Evolutionary conservation across 2,888 invertebrate genomes (phyloP), one percentile per base, ranked within the genome.

Genomic region (Polydrusus pterygomalis): DNA sequence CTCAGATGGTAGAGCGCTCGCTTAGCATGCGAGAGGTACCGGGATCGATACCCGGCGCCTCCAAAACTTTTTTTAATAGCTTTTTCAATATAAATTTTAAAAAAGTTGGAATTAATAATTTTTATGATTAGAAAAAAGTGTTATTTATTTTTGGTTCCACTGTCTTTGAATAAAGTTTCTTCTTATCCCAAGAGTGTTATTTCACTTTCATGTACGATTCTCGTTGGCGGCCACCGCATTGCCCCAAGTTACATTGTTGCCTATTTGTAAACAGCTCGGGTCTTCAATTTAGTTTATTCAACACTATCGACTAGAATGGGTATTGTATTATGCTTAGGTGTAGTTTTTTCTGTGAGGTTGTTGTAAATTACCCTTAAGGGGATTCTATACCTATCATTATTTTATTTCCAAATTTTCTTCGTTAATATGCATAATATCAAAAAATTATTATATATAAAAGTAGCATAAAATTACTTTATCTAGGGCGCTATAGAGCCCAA

Each of bases 1-100:
- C 84, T 84, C 84, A 84, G 83, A 84, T 85, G 84, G 84, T 83
- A 85, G 84, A 85, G 85, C 85, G 85, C 85, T 85, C 85, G 84
- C 85, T 85, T 85, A 86, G 85, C 86, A 86, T 86, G 85, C 85
- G 85, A 86, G 84, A 84, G 85, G 85, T 85, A 85, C 85, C 84
- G 85, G 85, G 84, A 86, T 86, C 85, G 85, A 86, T 85, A 81
- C 85, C 84, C 85, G 84, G 85, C 85, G 84, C 85, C 86, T 86
- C 85, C 85, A 86, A 77, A 56, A 47, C 63, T 78, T 81, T 81
- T 81, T 67, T 38, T 11, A 1, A 45, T 25, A 1, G 25, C 25
- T 25, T 25, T 25, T 25, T 25, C 25, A 25, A 25, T 25, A 25
- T 25, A 1, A 25, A 25, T 25, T 25, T 25, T 25, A 25, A 25